A percentile compares a stretch with the other conserved stretches of the same genome.
These are phyloP conservation scores for Drosophila falleni DNA, from an alignment of 2,888 invertebrate species.

Conservation along the genomic window DNA sequence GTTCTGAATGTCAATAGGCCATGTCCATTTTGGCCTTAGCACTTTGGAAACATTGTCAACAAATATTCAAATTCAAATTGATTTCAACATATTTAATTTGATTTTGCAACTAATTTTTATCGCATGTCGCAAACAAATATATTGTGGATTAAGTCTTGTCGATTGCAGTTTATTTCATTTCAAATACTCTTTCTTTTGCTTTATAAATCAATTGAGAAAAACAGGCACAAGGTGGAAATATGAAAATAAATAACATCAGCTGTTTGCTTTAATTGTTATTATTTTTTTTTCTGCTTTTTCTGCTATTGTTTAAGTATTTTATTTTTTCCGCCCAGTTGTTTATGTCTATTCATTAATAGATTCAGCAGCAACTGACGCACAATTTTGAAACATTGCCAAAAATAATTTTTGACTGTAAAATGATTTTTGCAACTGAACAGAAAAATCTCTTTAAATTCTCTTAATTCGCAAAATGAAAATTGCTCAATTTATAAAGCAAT, in stretches of 20 bases:
- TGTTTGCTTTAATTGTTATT: conserved; percentile 16
- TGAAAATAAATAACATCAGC: conserved; percentile 12
- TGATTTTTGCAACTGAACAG: neutral
- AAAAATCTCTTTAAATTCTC: neutral
- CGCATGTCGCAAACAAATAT: conserved; percentile 26
- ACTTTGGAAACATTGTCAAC: conserved; percentile 46
- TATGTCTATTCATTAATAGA: conserved; percentile 49
- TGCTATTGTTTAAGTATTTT: conserved; percentile 15
- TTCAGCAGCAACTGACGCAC: conserved; percentile 49
- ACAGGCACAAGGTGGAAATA: neutral
- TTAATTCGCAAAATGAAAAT: neutral
- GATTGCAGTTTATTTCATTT: conserved; percentile 20
- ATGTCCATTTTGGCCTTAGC: conserved; percentile 55
- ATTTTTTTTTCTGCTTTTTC: neutral
- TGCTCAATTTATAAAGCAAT: too few relatives aligned
- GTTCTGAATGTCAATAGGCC: conserved; percentile 57
- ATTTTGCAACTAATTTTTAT: conserved; percentile 35
- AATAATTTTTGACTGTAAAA: neutral
- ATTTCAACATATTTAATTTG: conserved; percentile 52
- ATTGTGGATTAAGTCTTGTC: neutral
- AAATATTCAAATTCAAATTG: conserved; percentile 32
- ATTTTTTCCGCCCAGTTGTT: conserved; percentile 36
- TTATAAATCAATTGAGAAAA: neutral
- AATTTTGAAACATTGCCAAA: conserved; percentile 57
- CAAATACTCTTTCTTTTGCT: neutral